phyloP scores from a whole-genome alignment of 2,888 invertebrate genomes.

The Dolichopus griseipennis region DNA sequence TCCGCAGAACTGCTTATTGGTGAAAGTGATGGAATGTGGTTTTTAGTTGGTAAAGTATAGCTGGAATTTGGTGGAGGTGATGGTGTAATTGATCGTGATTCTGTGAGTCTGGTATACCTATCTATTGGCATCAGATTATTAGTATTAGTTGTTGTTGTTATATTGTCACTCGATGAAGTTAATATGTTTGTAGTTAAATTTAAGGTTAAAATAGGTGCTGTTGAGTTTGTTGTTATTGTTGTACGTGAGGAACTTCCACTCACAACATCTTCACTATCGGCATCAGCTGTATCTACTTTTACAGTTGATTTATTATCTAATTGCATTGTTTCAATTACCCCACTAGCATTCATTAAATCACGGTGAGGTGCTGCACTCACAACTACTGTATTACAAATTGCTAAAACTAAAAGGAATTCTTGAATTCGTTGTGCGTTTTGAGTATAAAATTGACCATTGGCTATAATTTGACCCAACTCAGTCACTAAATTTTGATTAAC shows the following conservation, averaged over 20 bases:
- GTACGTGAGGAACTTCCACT: not conserved
- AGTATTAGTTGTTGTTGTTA: slow-evolving; percentile 19
- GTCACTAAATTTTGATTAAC: slow-evolving; percentile 46
- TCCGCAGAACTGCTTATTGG: slow-evolving; percentile 50
- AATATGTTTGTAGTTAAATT: slow-evolving; percentile 21
- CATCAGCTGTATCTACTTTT: slow-evolving; percentile 28
- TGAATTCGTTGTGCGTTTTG: slow-evolving; percentile 66
- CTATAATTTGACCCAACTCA: slow-evolving; percentile 44
- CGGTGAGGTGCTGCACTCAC: slow-evolving; percentile 76
- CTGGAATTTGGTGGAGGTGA: slow-evolving; percentile 55
- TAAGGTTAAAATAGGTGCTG: slow-evolving; percentile 4
- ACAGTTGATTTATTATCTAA: slow-evolving; percentile 29
- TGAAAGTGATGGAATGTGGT: slow-evolving; percentile 46
- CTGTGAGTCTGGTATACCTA: slow-evolving; percentile 61
- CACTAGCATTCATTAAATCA: slow-evolving; percentile 62
- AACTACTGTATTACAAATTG: slow-evolving; percentile 94
- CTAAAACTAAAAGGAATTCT: slow-evolving; percentile 83
- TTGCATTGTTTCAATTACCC: slow-evolving; percentile 48
- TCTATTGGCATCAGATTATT: slow-evolving; percentile 31
- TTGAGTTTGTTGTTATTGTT: slow-evolving; percentile 10
- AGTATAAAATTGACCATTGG: slow-evolving; percentile 38
- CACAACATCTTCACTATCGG: slow-evolving; percentile 10
- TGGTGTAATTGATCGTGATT: slow-evolving; percentile 67
- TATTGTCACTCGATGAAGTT: slow-evolving; percentile 13
- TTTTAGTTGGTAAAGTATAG: slow-evolving; percentile 34